Evolutionary conservation across 2,797 vertebrate genomes (phyloP).

Genomic region (Pygocentrus nattereri): DNA sequence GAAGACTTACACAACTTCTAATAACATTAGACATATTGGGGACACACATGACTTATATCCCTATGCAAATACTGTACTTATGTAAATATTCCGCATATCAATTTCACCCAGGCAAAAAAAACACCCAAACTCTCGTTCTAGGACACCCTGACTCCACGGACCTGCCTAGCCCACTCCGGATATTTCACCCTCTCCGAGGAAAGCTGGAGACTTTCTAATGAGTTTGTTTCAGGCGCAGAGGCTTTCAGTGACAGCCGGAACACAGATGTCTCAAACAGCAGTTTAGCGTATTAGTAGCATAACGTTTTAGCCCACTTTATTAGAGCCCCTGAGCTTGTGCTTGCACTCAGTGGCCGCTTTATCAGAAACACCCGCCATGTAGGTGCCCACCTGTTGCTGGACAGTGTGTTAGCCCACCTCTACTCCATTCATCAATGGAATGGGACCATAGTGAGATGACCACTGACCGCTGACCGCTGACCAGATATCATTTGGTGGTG

Average conservation of each 20-base stretch:
- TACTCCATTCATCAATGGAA: too few species aligned
- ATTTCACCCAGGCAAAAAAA: constrained; percentile 26
- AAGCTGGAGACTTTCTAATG: not conserved
- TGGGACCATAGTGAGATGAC: too few species aligned
- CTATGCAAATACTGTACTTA: constrained; percentile 79
- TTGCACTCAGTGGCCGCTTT: not conserved
- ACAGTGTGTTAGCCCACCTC: too few species aligned
- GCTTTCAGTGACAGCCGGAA: not conserved
- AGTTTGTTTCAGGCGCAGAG: not conserved
- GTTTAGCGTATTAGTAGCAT: not conserved
- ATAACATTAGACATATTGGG: constrained; percentile 79
- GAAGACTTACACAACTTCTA: constrained; percentile 53
- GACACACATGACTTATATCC: constrained; percentile 84
- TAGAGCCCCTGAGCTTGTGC: not conserved
- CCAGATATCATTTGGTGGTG: too few species aligned
- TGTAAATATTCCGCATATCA: constrained; percentile 71
- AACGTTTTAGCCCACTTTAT: not conserved
- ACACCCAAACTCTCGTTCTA: constrained; percentile 29
- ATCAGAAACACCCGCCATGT: not conserved
- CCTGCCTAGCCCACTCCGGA: not conserved
- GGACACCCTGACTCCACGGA: constrained; percentile 6
- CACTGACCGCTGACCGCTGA: too few species aligned
- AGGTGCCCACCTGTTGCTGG: not conserved
- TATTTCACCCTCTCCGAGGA: not conserved
- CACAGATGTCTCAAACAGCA: not conserved